These are phyloP conservation scores for Onthophagus sagittarius DNA, from an alignment of 2,888 invertebrate genomes.

Conservation along the genomic window DNA sequence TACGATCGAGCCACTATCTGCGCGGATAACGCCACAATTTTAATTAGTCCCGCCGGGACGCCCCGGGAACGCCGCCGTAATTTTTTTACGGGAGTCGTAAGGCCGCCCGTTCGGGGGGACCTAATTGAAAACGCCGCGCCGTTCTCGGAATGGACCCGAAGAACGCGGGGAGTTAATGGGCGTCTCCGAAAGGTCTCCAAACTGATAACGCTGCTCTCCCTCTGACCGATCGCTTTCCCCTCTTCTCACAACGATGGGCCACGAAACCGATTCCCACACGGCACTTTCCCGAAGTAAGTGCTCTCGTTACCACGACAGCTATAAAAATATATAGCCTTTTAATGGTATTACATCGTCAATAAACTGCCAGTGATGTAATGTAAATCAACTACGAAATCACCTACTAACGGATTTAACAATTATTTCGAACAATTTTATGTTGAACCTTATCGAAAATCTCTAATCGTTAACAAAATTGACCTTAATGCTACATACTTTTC, in stretches of 20 bases:
- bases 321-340: neutral
- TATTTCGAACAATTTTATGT: no score
- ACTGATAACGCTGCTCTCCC: neutral
- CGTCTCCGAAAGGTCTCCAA: neutral
- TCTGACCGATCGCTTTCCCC: neutral
- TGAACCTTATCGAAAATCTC: no score
- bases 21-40: conserved; percentile 8
- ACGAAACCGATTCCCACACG: neutral
- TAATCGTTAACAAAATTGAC: no score
- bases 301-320: neutral
- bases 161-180: neutral
- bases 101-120: neutral
- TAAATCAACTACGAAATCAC: neutral
- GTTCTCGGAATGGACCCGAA: neutral
- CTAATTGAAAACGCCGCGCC: neutral
- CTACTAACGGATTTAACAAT: neutral
- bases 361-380: neutral
- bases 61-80: conserved; percentile 2
- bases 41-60: conserved; percentile 11
- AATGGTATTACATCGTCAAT: neutral
- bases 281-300: neutral
- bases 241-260: neutral
- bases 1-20: conserved; percentile 10
- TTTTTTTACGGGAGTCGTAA: conserved; percentile 6
- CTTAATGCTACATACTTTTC: no score